phyloP scores from a whole-genome alignment of 2,797 vertebrate genomes.

The Myotis pilosus region DNA sequence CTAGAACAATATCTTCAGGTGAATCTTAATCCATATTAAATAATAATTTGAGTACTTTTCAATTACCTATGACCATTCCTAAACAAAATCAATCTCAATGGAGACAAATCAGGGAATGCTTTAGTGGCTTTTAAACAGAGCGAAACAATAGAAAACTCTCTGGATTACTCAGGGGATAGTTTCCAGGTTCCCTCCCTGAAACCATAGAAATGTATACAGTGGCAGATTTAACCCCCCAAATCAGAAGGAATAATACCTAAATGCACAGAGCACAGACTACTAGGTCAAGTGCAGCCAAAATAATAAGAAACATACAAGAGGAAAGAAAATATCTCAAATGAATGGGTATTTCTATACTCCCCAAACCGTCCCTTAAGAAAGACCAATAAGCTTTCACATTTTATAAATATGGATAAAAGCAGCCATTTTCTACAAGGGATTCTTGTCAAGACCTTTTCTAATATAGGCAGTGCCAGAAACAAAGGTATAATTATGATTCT shows the following conservation, averaged over 20 bases:
- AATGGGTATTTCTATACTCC: not conserved
- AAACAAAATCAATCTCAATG: conserved; percentile 52
- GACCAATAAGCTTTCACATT: not conserved
- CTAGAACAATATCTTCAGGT: conserved; percentile 22
- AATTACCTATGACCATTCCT: conserved; percentile 56
- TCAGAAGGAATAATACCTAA: conserved; percentile 1
- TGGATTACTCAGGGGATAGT: not conserved
- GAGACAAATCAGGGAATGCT: conserved; percentile 53
- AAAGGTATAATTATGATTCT: not conserved
- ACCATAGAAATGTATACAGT: not conserved
- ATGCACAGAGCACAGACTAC: not conserved
- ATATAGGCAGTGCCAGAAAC: not conserved
- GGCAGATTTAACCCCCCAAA: not conserved
- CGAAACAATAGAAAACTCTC: conserved; percentile 7
- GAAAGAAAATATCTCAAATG: conserved; percentile 47
- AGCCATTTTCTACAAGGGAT: not conserved
- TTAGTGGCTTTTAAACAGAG: conserved; percentile 21
- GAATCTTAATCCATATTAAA: conserved; percentile 39
- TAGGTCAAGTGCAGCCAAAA: conserved; percentile 31
- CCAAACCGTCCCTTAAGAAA: conserved; percentile 12
- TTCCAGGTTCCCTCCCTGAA: not conserved
- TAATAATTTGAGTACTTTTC: conserved; percentile 53
- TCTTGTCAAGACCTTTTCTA: not conserved
- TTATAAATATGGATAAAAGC: not conserved
- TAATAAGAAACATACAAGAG: not conserved